Conservation (phyloP, 1,140 invertebrate genomes). For the Eufriesea mexicana region DNA sequence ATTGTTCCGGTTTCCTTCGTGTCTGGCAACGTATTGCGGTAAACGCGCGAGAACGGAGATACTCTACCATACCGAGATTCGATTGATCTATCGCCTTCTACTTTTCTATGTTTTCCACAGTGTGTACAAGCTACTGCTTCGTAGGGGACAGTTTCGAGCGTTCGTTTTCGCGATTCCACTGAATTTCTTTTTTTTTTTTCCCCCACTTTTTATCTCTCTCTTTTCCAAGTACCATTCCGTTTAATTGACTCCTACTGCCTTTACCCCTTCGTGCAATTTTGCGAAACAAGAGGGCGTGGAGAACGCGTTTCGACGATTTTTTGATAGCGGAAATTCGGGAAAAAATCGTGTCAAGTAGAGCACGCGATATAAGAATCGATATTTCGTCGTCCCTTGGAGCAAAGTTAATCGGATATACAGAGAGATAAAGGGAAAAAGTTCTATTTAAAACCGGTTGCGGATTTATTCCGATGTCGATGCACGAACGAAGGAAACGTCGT, state of each 20-base stretch:
- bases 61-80: not conserved
- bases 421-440: no score
- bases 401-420: no score
- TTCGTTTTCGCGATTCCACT: not conserved
- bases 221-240: not conserved
- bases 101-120: constrained; percentile 5
- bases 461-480: no score
- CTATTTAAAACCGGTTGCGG: no score
- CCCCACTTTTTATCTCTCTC: no score
- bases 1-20: constrained; percentile 50
- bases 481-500: no score
- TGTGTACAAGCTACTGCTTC: not conserved
- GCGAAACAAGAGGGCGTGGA: no score
- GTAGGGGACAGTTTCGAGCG: not conserved
- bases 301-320: no score
- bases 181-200: not conserved
- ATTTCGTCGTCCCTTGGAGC: no score
- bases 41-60: constrained; percentile 8
- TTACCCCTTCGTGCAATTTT: no score
- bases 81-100: constrained; percentile 39
- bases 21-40: constrained; percentile 31
- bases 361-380: not conserved
- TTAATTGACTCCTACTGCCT: not conserved
- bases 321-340: no score
- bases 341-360: not conserved